phyloP scores from a whole-genome alignment of 2,888 invertebrate species.

The Minunthozetes semirufus region DNA sequence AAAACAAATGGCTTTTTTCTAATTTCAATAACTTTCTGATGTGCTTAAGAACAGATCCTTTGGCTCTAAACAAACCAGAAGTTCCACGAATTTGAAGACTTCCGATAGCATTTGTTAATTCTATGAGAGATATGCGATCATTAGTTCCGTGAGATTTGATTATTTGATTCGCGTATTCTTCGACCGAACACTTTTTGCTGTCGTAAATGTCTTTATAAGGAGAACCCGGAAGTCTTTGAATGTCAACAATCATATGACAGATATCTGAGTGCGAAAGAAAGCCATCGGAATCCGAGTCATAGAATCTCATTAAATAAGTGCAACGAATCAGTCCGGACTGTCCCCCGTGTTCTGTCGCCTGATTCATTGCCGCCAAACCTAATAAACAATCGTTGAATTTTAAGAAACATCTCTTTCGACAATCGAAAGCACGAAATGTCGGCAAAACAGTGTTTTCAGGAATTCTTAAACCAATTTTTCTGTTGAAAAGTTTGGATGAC shows the following conservation, averaged over 20 bases:
- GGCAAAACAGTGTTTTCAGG: too few species aligned
- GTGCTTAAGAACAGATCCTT: conserved; percentile 47
- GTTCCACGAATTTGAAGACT: conserved; percentile 62
- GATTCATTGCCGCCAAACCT: conserved; percentile 61
- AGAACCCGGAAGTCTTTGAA: neutral
- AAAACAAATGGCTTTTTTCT: too few species aligned
- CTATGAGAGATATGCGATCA: neutral
- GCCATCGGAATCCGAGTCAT: conserved; percentile 44
- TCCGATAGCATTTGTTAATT: conserved; percentile 50
- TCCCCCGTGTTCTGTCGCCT: conserved; percentile 59
- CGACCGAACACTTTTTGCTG: neutral
- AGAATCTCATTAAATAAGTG: conserved; percentile 62
- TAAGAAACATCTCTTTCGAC: too few species aligned
- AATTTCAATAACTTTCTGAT: conserved; percentile 15
- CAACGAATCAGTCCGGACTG: conserved; percentile 61
- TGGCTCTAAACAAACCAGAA: conserved; percentile 59
- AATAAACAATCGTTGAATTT: conserved; percentile 43
- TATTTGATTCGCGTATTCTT: neutral
- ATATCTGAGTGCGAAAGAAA: conserved; percentile 40
- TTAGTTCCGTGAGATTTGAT: neutral
- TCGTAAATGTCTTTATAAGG: neutral
- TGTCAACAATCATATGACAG: neutral
- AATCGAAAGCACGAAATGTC: too few species aligned
- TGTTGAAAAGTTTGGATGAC: too few species aligned
- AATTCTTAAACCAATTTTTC: too few species aligned